Base-by-base conservation (phyloP, 2,797 vertebrate species). In the Cottoperca gobio region DNA sequence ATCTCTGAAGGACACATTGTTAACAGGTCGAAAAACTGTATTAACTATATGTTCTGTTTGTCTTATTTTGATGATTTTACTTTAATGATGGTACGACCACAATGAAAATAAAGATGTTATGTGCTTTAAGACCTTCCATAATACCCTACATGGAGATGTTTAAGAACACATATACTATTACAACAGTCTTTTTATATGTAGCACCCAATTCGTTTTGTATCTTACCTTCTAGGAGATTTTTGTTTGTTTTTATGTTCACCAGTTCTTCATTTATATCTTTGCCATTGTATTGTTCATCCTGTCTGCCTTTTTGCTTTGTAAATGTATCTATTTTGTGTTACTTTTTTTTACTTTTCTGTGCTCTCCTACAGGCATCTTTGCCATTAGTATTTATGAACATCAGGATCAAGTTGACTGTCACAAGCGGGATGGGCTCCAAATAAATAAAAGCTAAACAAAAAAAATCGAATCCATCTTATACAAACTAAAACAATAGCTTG, bases 311-410 rank as follows among this genome's bases (percentile, higher is more conserved):
- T 37, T 1, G 3, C 13, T 45, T 21, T 19, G 21, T 67, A 23
- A 40, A 42, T 28, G 37, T 40, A 54, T 21, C 45, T 68, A 37
- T 17, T 60, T 24, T 49, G 23, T 6, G 13, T 23, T 8, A 1
- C 6, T 37, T 52, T 14, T 21, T 6, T 19, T 40, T 3, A 53
- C 35, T 48, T 45, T 39, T 26, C 23, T 21, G 37, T 37, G 33
- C 16, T 63, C 14, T 14, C 49, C 48, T 37, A 19, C 54, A 54
- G 33, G 64, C 64, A 70, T 48, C 9, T 61, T 23, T 61, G 16
- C 5, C 14, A 26, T 26, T 21, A 39, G 11, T 28, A 24, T 58
- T 23, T 24, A 55, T 65, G 52, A 33, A 8, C 5, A 39, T 23
- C n/a, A 23, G 39, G 16, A 19, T 68, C 8, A 33, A 24, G 39